Base-by-base conservation (phyloP, 92 coral and sea anemone species). In the Porites lobata region DNA sequence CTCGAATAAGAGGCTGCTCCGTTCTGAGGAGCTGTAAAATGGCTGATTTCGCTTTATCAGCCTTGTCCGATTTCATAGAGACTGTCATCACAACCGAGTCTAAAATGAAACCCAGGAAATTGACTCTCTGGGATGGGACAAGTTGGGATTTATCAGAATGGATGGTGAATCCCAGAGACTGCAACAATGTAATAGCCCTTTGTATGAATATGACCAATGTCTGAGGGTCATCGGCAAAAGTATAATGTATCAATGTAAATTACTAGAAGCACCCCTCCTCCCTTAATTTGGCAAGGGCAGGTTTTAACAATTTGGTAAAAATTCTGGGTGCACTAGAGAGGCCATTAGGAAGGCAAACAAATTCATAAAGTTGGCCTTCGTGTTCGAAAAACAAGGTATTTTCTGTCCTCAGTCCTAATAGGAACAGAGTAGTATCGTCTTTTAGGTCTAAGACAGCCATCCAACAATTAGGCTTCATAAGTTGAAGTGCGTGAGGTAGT, bases 331-430 rank as follows among this genome's bases (percentile, higher is more conserved):
- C 85, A 74, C 72, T 84, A 19, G 94, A 88, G 26, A 83, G 76
- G 13, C 90, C 94, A 91, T 87, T 87, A 38, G 92, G 90, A 65
- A 92, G 89, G 63, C 90, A 89, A 50, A 81, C 90, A 88, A 71
- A 88, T 76, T 83, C 90, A 80, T 92, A 92, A n/a, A 84, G 88
- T 77, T 86, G 72, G 4, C 85, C 88, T 58, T 76, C 59, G 88
- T 88, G 83, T 43, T 56, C 21, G 69, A 88, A n/a, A 88, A 24
- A 78, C 80, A 6, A 88, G 54, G 18, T 76, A 87, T 63, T 77
- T 77, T 51, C 88, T 51, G 63, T 91, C 80, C 78, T 81, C 84
- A 0, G 22, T n/a, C 58, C 22, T 21, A 21, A 21, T 21, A 21
- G 22, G 22, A 21, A 21, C 22, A 21, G 22, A 21, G 22, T 21